Evolutionary conservation across 2,797 vertebrate genomes (phyloP), one percentile per base, ranked within the genome.

Genomic region (Anguilla anguilla): DNA sequence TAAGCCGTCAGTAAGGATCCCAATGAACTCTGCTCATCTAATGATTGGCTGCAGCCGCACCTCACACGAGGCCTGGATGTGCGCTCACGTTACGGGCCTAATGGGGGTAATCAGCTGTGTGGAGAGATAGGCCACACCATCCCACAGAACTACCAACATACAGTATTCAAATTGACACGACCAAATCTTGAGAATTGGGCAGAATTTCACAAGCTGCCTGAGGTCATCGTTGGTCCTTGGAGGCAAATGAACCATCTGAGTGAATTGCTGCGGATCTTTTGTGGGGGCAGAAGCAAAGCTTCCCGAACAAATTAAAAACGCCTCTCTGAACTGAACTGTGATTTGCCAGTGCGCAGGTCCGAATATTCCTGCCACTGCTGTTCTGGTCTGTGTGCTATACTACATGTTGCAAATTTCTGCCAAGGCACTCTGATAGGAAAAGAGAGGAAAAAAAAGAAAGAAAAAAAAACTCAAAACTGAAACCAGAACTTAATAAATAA

Each of bases 301-400:
- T 81, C 77, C 77, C 46, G 39, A 81, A 81, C 77, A 81, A 81
- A 81, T 81, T 81, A 81, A 81, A 81, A 51, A 81, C 22, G 39
- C 49, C 77, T 49, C 77, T 10, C 46, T 49, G 77, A 81, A 81
- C 77, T 43, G 43, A n/a, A 51, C 77, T 25, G 77, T 81, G 77
- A 49, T 81, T 46, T 81, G 43, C 10, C 43, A 51, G 77, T 3
- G 39, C 13, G 39, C 77, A 49, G 46, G 77, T 81, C 77, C 77
- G 11, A 46, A 81, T 81, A 49, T 51, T 81, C 43, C 25, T 49
- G 46, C 77, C 46, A 15, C 25, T n/a, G 77, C 77, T 51, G 77
- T 81, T 81, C 77, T 81, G 77, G 77, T 81, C 22, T 49, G 77
- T 10, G 43, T 49, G 77, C 39, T 2, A 5, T n/a, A 49, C 77